Percentiles rank a stretch among this genome's conserved stretches.
phyloP scores from a whole-genome alignment of 2,113 vertebrate species.

The Callipepla californica region DNA sequence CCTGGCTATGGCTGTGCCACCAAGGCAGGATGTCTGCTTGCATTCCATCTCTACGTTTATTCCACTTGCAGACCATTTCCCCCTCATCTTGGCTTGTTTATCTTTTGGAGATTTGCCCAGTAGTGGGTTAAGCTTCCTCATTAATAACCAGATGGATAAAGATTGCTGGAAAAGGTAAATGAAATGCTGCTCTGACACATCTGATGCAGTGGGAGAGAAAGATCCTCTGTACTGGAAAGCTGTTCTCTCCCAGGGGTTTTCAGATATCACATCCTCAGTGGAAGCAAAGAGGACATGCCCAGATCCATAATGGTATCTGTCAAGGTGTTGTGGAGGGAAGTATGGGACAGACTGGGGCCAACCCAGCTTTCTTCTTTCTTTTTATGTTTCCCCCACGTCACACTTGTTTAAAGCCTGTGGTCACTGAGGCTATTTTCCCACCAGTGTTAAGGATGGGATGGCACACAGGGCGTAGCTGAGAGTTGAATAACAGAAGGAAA shows the following conservation, averaged over 20 bases:
- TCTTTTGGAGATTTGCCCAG: not conserved
- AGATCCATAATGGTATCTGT: not conserved
- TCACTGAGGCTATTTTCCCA: not conserved
- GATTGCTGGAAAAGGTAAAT: constrained; percentile 57
- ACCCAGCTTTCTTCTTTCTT: not conserved
- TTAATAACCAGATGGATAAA: constrained; percentile 54
- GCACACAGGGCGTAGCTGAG: not conserved
- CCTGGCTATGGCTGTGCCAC: not conserved
- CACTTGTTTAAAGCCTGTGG: not conserved
- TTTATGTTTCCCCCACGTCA: not conserved
- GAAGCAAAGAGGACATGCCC: constrained; percentile 21
- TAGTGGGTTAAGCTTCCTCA: constrained; percentile 52
- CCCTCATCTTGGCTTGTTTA: not conserved
- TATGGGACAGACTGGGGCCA: constrained; percentile 6
- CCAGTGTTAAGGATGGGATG: not conserved
- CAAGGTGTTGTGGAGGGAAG: not conserved
- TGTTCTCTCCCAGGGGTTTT: constrained; percentile 40
- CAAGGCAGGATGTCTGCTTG: not conserved
- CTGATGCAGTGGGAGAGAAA: constrained; percentile 38
- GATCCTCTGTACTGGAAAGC: constrained; percentile 40
- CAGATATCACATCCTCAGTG: not conserved
- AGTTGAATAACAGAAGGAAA: not conserved
- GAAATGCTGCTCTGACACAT: constrained; percentile 62
- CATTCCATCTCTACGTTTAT: not conserved
- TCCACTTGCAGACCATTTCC: not conserved